Evolutionary conservation across 2,888 invertebrate genomes (phyloP).

Genomic region (Dasysyrphus albostriatus): DNA sequence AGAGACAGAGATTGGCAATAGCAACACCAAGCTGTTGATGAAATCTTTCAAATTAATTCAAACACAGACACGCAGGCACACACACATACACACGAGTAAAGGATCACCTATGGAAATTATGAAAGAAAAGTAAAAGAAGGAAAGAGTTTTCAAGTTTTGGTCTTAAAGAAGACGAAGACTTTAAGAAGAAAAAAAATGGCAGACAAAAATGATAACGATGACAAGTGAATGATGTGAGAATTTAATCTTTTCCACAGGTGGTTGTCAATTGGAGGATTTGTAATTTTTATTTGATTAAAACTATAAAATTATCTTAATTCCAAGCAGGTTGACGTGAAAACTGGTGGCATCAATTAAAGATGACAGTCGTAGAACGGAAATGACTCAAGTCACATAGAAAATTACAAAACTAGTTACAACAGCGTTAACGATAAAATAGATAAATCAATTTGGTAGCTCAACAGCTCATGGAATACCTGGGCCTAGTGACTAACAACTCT

Average conservation of each 20-base stretch:
- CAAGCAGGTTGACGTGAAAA: too few species aligned
- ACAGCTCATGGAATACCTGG: too few species aligned
- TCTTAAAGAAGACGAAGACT: background rate
- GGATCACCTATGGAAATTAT: constrained; percentile 42
- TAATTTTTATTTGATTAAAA: constrained; percentile 5
- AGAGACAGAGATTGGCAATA: background rate
- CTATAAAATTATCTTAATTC: constrained; percentile 15
- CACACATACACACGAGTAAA: background rate
- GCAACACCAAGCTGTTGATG: constrained; percentile 5
- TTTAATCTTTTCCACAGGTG: constrained; percentile 67
- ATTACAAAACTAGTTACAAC: too few species aligned
- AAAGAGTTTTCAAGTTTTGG: constrained; percentile 17
- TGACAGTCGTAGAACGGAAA: too few species aligned
- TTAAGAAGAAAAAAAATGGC: background rate
- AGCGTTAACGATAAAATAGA: too few species aligned
- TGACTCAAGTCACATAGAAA: too few species aligned
- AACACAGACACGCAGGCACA: constrained; percentile 10
- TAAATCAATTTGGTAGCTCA: too few species aligned
- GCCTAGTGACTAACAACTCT: too few species aligned
- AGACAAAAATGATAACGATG: constrained; percentile 21
- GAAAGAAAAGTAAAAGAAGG: constrained; percentile 27
- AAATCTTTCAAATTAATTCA: constrained; percentile 66
- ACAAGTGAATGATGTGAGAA: constrained; percentile 58
- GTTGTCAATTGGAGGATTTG: constrained; percentile 53
- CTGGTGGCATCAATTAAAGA: too few species aligned